Conservation (phyloP, 2,888 invertebrate species). For the Drosophila borborema region DNA sequence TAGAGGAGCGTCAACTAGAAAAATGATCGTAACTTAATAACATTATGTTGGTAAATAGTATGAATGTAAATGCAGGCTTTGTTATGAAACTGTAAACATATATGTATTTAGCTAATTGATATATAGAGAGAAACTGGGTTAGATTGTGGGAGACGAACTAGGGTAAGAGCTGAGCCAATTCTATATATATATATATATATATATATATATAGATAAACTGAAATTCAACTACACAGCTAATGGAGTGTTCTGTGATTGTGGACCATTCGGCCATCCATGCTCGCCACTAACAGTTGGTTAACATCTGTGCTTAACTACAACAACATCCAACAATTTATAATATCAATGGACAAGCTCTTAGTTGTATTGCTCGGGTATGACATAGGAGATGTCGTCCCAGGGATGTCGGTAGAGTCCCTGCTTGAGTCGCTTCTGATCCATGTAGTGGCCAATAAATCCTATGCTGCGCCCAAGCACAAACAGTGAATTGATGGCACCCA, state of each 20-base stretch:
- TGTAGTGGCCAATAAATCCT: slow-evolving; percentile 99
- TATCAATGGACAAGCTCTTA: slow-evolving; percentile 64
- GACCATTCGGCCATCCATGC: slow-evolving; percentile 62
- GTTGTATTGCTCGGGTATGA: slow-evolving; percentile 85
- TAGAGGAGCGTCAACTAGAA: slow-evolving; percentile 51
- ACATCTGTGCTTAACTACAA: slow-evolving; percentile 80
- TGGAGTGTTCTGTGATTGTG: slow-evolving; percentile 56
- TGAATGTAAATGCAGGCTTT: slow-evolving; percentile 67
- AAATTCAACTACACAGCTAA: slow-evolving; percentile 60
- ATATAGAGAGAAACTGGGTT: slow-evolving; percentile 8
- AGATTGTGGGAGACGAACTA: slow-evolving; percentile 28
- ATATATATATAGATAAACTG: slow-evolving; percentile 22
- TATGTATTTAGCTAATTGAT: slow-evolving; percentile 60
- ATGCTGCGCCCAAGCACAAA: slow-evolving; percentile 99
- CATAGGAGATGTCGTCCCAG: slow-evolving; percentile 97
- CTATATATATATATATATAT: slow-evolving; percentile 14
- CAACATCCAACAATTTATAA: slow-evolving; percentile 71
- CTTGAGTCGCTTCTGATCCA: slow-evolving; percentile 99
- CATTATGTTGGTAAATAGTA: slow-evolving; percentile 43
- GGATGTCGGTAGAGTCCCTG: slow-evolving; percentile 99
- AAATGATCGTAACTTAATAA: slow-evolving; percentile 57
- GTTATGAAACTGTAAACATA: slow-evolving; percentile 55
- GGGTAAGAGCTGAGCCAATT: slow-evolving; percentile 29
- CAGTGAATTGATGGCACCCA: slow-evolving; percentile 98
- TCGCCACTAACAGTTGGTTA: slow-evolving; percentile 70